Conservation (phyloP, 2,113 vertebrate species). For the Nycticryphes semicollaris region DNA sequence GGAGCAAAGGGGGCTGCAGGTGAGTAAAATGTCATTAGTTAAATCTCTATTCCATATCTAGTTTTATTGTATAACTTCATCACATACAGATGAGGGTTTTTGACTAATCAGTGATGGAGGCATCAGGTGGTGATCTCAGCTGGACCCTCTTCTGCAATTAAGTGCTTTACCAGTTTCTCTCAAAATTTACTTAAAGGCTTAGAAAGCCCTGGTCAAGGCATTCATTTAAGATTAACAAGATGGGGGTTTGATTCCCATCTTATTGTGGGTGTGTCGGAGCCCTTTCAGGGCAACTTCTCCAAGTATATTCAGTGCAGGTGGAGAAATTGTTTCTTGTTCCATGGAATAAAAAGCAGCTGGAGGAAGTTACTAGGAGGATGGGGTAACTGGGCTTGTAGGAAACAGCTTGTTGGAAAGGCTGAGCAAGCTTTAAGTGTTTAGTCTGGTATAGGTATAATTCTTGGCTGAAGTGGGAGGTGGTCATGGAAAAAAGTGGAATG, state of each 20-base stretch:
- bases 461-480: fast-evolving
- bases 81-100: too few relatives aligned
- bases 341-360: not conserved
- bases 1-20: not conserved
- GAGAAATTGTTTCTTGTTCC: not conserved
- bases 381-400: not conserved
- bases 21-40: not conserved
- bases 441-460: fast-evolving
- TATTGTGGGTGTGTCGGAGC: not conserved
- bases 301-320: not conserved
- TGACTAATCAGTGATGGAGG: not conserved
- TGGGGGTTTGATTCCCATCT: not conserved
- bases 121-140: too few relatives aligned
- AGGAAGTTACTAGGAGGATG: too few relatives aligned
- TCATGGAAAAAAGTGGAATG: not conserved
- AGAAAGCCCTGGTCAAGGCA: not conserved
- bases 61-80: not conserved
- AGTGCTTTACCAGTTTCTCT: not conserved
- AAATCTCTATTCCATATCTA: not conserved
- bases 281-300: not conserved
- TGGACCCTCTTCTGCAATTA: not conserved
- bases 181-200: not conserved
- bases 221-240: not conserved
- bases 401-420: fast-evolving
- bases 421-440: fast-evolving